A percentile compares a stretch with the other conserved stretches of the same genome.
Evolutionary conservation across 2,113 vertebrate genomes (phyloP).

Genomic region (Gavia stellata): DNA sequence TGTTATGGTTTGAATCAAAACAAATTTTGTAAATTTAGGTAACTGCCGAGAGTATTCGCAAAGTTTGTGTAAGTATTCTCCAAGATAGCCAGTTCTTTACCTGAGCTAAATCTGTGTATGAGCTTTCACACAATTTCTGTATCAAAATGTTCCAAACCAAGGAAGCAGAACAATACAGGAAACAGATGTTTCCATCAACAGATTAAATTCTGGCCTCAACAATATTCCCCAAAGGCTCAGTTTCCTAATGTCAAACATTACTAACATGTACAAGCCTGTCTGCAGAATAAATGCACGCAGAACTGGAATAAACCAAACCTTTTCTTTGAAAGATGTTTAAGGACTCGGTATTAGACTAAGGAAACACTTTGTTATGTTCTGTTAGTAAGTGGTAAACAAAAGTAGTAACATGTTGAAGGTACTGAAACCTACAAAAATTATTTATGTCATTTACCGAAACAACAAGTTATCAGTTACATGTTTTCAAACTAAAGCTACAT

Average conservation of each 20-base stretch:
- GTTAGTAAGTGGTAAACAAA: not conserved
- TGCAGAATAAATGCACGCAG: not conserved
- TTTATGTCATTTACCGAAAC: not conserved
- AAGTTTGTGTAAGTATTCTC: not conserved
- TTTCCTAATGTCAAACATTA: not conserved
- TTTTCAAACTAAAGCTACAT: not conserved
- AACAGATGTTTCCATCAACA: slow-evolving; percentile 52
- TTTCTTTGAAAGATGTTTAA: not conserved
- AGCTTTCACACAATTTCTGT: slow-evolving; percentile 26
- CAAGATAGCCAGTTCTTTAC: not conserved
- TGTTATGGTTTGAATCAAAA: not conserved
- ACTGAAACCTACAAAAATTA: not conserved
- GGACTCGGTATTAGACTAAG: not conserved
- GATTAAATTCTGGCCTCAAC: not conserved
- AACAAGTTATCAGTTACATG: rapidly evolving
- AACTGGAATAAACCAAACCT: not conserved
- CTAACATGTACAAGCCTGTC: not conserved
- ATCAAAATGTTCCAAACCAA: slow-evolving; percentile 31
- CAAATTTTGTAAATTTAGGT: not conserved
- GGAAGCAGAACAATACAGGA: slow-evolving; percentile 41
- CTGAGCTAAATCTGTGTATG: not conserved
- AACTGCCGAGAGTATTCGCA: not conserved
- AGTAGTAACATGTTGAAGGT: not conserved
- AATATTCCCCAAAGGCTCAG: not conserved
- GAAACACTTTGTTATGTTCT: not conserved